Conservation (phyloP, 1,140 invertebrate species). For the Papilio machaon region DNA sequence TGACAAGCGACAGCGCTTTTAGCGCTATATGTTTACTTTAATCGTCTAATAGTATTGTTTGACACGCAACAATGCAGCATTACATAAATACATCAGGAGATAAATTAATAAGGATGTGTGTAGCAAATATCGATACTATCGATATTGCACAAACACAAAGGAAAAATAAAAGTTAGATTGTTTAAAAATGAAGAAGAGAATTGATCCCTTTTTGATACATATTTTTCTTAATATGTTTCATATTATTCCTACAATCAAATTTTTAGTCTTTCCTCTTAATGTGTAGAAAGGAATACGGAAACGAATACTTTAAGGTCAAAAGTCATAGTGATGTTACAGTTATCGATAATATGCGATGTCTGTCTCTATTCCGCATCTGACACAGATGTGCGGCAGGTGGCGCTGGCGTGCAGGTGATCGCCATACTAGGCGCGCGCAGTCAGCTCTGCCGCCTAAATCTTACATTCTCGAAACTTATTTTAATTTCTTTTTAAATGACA, state of each 20-base stretch:
- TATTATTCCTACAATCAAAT: neutral
- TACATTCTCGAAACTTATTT: constrained; percentile 48
- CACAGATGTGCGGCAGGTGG: constrained; percentile 75
- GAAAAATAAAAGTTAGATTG: neutral
- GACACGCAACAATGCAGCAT: neutral
- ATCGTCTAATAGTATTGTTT: constrained; percentile 11
- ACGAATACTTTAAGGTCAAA: neutral
- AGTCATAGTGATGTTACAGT: constrained; percentile 26
- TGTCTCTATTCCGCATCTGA: constrained; percentile 71
- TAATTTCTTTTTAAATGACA: constrained; percentile 38
- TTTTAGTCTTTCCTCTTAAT: neutral
- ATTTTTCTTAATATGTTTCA: neutral
- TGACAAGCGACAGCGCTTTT: constrained; percentile 12
- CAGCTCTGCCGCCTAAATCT: constrained; percentile 68
- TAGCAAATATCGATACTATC: constrained; percentile 1
- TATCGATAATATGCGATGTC: constrained; percentile 53
- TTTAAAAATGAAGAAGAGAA: neutral
- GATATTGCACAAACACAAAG: neutral
- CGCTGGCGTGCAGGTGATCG: constrained; percentile 70
- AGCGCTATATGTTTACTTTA: neutral
- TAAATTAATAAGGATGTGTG: constrained; percentile 25
- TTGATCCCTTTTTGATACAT: neutral
- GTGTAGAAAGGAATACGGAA: neutral
- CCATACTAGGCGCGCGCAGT: constrained; percentile 68
- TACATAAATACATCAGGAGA: neutral